phyloP scores from a whole-genome alignment of 2,113 vertebrate genomes.

The Sander vitreus region DNA sequence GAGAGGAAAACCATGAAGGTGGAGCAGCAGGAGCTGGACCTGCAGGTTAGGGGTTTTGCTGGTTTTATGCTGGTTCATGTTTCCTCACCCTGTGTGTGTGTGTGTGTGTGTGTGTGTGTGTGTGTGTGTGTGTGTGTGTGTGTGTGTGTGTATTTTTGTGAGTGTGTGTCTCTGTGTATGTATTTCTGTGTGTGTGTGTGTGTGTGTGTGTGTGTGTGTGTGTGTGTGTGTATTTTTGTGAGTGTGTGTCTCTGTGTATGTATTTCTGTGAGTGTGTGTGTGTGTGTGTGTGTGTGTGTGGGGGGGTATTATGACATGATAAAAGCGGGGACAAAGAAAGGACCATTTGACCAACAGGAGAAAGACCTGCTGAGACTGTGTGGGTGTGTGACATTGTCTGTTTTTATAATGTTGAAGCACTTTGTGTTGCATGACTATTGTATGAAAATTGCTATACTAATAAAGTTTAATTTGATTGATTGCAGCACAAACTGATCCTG shows the following conservation, averaged over 20 bases:
- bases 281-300: constrained; percentile 14
- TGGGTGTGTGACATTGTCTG: no score
- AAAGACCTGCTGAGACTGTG: constrained; percentile 75
- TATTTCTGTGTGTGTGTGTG: no score
- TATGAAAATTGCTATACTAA: no score
- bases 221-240: not conserved
- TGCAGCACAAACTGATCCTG: not conserved
- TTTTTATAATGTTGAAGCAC: no score
- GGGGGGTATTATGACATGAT: constrained; percentile 88
- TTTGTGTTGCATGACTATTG: no score
- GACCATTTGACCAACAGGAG: constrained; percentile 87
- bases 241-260: not conserved
- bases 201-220: not conserved
- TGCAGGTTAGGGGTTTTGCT: no score
- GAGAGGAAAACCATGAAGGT: not conserved
- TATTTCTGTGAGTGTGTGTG: not conserved
- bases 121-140: not conserved
- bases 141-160: not conserved
- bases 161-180: no score
- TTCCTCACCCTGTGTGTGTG: no score
- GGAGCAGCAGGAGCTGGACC: not conserved
- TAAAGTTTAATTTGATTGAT: no score
- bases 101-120: not conserved
- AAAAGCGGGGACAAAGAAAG: constrained; percentile 86
- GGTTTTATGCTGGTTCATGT: no score